Conservation (phyloP, 2,797 vertebrate species). For the Anguilla obscura region DNA sequence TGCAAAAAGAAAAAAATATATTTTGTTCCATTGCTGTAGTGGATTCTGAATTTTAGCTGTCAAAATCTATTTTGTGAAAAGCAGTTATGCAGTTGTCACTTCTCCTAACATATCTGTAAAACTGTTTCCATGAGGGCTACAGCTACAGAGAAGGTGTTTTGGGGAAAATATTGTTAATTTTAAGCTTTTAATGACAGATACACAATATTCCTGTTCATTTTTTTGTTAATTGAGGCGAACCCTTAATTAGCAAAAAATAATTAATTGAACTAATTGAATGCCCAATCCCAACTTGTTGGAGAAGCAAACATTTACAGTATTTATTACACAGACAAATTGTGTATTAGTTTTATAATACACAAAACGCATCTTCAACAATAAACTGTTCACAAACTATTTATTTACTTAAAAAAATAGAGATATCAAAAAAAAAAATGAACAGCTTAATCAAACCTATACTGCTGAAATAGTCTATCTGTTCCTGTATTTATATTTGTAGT, state of each 20-base stretch:
- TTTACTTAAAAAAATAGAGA: not conserved
- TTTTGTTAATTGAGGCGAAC: not conserved
- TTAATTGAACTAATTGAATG: slow-evolving; percentile 3
- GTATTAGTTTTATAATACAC: no score
- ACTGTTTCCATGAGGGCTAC: not conserved
- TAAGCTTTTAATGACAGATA: not conserved
- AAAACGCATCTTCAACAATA: no score
- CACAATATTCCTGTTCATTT: not conserved
- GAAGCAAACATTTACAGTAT: not conserved
- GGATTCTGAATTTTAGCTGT: not conserved
- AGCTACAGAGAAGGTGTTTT: not conserved
- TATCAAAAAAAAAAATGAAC: not conserved
- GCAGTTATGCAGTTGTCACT: not conserved
- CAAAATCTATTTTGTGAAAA: no score
- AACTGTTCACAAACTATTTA: no score
- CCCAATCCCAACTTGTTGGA: not conserved
- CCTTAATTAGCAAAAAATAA: no score
- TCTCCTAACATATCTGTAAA: not conserved
- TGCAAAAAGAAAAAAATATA: no score
- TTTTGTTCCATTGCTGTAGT: not conserved
- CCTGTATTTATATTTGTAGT: not conserved
- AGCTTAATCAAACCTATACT: no score
- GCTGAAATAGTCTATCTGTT: not conserved
- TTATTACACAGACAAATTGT: not conserved
- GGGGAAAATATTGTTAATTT: not conserved